Evolutionary conservation across 2,888 invertebrate genomes (phyloP), one percentile per base, ranked within the genome.

Genomic region (Galeruca laticollis): DNA sequence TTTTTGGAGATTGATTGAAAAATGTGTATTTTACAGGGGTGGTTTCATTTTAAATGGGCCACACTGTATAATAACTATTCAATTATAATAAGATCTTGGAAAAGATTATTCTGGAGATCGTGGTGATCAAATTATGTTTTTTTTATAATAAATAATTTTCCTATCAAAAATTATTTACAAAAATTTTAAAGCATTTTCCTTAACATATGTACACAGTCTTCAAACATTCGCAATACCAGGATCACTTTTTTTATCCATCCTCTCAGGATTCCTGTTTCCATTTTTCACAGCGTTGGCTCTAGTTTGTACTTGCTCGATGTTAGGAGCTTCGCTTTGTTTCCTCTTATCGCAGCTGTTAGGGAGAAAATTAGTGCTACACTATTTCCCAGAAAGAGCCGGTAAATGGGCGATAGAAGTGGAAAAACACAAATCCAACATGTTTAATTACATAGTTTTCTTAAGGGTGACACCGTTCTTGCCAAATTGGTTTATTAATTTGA

Each of bases 171-270:
- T n/a, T 31, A 60, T 40, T 11, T 31, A 37, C 13, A 60, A n/a
- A 13, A 21, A 21, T 8, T 8, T 40, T 54, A 9, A n/a, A 4
- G 21, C 13, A 54, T 52, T 65, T 83, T 81, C 83, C 84, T 85
- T 85, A 85, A 86, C 76, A 72, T 11, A 40, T 52, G 15, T 77
- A 79, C 87, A 79, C 87, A 97, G 97, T 86, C 90, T 99, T 82
- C 99, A 99, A 90, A 97, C 99, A 73, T 99, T 99, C 88, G 99
- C 99, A 81, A 99, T 99, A 87, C 99, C 99, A 73, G 99, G 99
- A 75, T 99, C 99, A 15, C 92, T 99, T 82, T 99, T 99, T 84
- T 88, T 99, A 65, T 99, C 98, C 74, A 97, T 99, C 79, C 88
- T 99, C 63, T 96, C 97, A 73, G 99, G 99, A 73, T 99, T 98